These are phyloP conservation scores for Pygocentrus nattereri DNA, from an alignment of 2,797 vertebrate genomes.

Conservation along the genomic window DNA sequence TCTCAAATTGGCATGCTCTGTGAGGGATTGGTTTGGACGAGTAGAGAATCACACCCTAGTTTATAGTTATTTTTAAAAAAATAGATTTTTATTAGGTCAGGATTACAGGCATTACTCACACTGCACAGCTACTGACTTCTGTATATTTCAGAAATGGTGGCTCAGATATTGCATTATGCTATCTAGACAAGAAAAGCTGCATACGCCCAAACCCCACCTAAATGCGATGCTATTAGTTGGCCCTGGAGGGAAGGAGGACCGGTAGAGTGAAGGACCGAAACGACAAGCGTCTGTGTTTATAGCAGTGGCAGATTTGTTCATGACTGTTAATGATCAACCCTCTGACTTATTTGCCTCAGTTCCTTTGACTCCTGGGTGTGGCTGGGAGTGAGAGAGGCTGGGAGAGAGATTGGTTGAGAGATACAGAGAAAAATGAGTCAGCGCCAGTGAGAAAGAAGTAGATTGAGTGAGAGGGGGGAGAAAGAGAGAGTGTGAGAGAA, in stretches of 20 bases:
- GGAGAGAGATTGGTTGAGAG: slow-evolving; percentile 18
- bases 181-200: background rate
- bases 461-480: background rate
- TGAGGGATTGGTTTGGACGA: background rate
- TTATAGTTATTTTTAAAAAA: background rate
- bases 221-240: slow-evolving; percentile 25
- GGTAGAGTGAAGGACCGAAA: slow-evolving; percentile 12
- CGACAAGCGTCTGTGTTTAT: background rate
- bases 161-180: background rate
- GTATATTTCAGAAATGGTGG: background rate
- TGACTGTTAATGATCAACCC: slow-evolving; percentile 18
- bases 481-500: slow-evolving; percentile 26
- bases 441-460: background rate
- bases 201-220: slow-evolving; percentile 44
- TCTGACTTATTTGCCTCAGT: slow-evolving; percentile 22
- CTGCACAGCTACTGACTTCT: background rate
- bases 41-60: background rate
- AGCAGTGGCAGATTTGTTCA: slow-evolving; percentile 1
- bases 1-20: background rate
- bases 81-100: background rate
- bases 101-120: background rate
- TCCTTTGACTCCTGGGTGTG: slow-evolving; percentile 33
- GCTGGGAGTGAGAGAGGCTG: slow-evolving; percentile 3
- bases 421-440: slow-evolving; percentile 19
- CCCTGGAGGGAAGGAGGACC: slow-evolving; percentile 44